These are phyloP conservation scores for Cyprinella venusta DNA, from an alignment of 2,797 vertebrate species.

Conservation along the genomic window DNA sequence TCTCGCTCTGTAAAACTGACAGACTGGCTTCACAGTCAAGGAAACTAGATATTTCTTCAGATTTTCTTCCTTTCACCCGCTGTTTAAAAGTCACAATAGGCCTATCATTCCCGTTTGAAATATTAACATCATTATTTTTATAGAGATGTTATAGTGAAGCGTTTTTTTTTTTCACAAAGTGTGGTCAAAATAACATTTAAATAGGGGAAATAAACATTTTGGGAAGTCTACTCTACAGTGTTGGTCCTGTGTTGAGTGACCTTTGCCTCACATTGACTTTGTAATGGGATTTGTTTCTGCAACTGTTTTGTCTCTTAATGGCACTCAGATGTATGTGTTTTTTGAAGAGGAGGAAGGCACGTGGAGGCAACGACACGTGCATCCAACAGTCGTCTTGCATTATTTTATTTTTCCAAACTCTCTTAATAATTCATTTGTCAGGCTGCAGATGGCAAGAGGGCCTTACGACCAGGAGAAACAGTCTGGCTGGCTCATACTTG, in stretches of 20 bases:
- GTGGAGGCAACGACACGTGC: slow-evolving; percentile 43
- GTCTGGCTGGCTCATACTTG: slow-evolving; percentile 6
- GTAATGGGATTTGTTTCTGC: neutral
- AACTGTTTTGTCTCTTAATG: neutral
- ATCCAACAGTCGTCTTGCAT: slow-evolving; percentile 40
- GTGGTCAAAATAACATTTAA: slow-evolving; percentile 25
- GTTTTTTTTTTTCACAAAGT: neutral
- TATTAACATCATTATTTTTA: slow-evolving; percentile 37
- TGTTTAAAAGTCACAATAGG: slow-evolving; percentile 43
- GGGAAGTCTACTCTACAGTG: neutral
- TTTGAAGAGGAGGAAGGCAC: slow-evolving; percentile 16
- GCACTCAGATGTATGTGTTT: neutral
- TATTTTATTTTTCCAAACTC: slow-evolving; percentile 49
- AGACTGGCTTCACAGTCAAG: slow-evolving; percentile 10
- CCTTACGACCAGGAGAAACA: slow-evolving; percentile 27
- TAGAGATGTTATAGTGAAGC: slow-evolving; percentile 35
- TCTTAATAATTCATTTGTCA: slow-evolving; percentile 59
- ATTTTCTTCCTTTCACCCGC: slow-evolving; percentile 3
- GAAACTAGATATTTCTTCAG: slow-evolving; percentile 11
- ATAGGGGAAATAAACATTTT: neutral
- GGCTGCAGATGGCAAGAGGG: slow-evolving; percentile 36
- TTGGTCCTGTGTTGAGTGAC: neutral
- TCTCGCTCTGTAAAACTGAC: slow-evolving; percentile 32
- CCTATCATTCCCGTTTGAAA: slow-evolving; percentile 38
- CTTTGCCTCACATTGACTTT: neutral